A percentile compares a stretch with the other conserved stretches of the same genome.
phyloP scores from a whole-genome alignment of 37 sponge, comb jelly and placozoan species.

The Agelas oroides region DNA sequence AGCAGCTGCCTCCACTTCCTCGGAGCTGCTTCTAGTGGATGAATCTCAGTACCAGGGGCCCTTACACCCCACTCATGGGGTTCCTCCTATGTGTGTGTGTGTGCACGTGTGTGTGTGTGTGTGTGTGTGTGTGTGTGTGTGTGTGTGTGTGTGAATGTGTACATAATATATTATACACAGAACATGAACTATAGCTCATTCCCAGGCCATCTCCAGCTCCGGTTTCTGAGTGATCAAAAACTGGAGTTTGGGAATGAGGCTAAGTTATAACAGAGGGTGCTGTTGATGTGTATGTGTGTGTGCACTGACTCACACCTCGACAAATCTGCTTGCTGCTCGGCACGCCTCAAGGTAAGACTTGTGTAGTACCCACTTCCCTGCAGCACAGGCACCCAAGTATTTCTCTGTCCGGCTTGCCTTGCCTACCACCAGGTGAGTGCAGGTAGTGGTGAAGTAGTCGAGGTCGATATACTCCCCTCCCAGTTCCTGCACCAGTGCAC shows the following conservation, averaged over 20 bases:
- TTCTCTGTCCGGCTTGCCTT: slow-evolving; percentile 85
- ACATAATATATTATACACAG: no score
- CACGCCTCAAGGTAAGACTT: slow-evolving; percentile 85
- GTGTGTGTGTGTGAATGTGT: no score
- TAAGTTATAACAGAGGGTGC: no score
- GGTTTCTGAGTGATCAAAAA: no score
- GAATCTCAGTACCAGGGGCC: neutral
- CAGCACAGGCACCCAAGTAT: slow-evolving; percentile 85
- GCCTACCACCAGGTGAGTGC: slow-evolving; percentile 85
- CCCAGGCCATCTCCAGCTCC: no score
- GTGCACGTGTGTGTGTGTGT: no score
- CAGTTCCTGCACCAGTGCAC: slow-evolving; percentile 72
- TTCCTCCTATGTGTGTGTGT: slow-evolving; percentile 28
- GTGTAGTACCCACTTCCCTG: slow-evolving; percentile 90
- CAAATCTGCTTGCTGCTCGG: slow-evolving; percentile 65
- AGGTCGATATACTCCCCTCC: slow-evolving; percentile 69
- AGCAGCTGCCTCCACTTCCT: slow-evolving; percentile 69
- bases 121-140: no score
- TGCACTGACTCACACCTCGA: slow-evolving; percentile 22
- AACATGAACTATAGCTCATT: no score
- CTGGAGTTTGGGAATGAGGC: no score
- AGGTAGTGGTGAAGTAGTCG: slow-evolving; percentile 64
- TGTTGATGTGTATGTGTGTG: neutral
- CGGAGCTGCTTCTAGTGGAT: slow-evolving; percentile 71
- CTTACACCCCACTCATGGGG: slow-evolving; percentile 82